These are phyloP conservation scores for Paracentrotus lividus DNA, from an alignment of 53 echinoderm and acorn worm species.

Conservation along the genomic window DNA sequence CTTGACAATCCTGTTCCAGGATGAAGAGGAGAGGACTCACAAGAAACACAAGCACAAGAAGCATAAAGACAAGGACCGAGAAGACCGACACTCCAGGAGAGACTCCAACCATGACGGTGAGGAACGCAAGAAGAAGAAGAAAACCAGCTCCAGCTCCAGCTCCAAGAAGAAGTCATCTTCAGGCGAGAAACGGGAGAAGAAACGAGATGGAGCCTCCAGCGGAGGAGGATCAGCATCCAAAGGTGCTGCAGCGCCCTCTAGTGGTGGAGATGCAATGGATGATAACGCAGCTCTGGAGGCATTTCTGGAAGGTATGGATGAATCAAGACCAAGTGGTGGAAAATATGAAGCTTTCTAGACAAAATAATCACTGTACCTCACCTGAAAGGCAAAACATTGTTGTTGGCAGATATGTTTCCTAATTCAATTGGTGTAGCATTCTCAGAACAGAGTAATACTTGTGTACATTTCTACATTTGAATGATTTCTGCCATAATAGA, in stretches of 20 bases:
- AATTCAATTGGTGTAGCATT: neutral
- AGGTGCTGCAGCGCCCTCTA: slow-evolving; percentile 27
- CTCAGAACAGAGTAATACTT: neutral
- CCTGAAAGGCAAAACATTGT: neutral
- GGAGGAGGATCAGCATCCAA: slow-evolving; percentile 41
- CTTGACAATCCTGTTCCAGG: neutral
- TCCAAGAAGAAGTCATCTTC: slow-evolving; percentile 36
- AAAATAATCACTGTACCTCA: neutral
- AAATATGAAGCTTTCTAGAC: slow-evolving; percentile 61
- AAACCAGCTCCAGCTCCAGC: slow-evolving; percentile 60
- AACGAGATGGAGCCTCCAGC: neutral
- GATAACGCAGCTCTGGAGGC: slow-evolving; percentile 82
- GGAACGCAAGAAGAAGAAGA: slow-evolving; percentile 85
- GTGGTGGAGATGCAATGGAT: slow-evolving; percentile 59
- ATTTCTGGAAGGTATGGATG: slow-evolving; percentile 86
- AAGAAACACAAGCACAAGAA: slow-evolving; percentile 95
- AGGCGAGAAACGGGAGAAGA: slow-evolving; percentile 52
- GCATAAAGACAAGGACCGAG: slow-evolving; percentile 72
- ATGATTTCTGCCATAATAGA: neutral
- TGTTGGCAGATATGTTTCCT: neutral
- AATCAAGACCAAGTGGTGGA: neutral
- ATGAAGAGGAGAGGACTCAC: slow-evolving; percentile 88
- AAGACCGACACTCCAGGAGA: slow-evolving; percentile 41
- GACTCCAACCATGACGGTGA: slow-evolving; percentile 44
- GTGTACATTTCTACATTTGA: neutral